Evolutionary conservation across 2,113 vertebrate genomes (phyloP).

Genomic region (Argyrosomus japonicus): DNA sequence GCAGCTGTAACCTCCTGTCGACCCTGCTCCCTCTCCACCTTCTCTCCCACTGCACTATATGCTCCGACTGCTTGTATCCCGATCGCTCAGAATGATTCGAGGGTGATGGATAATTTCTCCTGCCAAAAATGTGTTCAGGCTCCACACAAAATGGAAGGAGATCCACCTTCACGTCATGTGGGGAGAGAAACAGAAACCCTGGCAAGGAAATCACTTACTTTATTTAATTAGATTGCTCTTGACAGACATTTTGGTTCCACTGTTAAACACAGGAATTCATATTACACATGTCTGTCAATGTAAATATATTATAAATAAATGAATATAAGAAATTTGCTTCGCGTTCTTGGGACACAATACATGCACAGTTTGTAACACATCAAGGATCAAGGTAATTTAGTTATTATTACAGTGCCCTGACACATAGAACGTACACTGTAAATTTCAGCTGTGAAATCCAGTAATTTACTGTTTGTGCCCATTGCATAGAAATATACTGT

Average conservation of each 20-base stretch:
- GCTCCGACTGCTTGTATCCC: constrained; percentile 36
- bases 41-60: constrained; percentile 31
- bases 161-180: constrained; percentile 33
- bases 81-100: constrained; percentile 42
- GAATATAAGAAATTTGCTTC: background rate
- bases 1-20: constrained; percentile 52
- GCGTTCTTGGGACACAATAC: background rate
- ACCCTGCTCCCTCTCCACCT: constrained; percentile 42
- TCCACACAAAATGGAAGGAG: constrained; percentile 25
- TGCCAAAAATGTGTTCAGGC: constrained; percentile 46
- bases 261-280: constrained; percentile 35
- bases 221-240: constrained; percentile 54
- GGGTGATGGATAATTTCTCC: constrained; percentile 49
- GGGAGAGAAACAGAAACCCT: constrained; percentile 42
- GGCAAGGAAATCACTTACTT: constrained; percentile 43
- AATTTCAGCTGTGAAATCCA: too few relatives aligned
- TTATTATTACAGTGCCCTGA: too few relatives aligned
- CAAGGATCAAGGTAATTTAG: too few relatives aligned
- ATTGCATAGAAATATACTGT: too few relatives aligned
- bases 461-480: too few relatives aligned
- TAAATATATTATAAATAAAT: constrained; percentile 29
- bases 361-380: background rate
- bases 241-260: constrained; percentile 45
- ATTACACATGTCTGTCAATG: constrained; percentile 47
- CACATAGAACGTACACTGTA: too few relatives aligned